Base-by-base conservation (phyloP, 2,113 vertebrate genomes). In the Dasyprocta punctata region DNA sequence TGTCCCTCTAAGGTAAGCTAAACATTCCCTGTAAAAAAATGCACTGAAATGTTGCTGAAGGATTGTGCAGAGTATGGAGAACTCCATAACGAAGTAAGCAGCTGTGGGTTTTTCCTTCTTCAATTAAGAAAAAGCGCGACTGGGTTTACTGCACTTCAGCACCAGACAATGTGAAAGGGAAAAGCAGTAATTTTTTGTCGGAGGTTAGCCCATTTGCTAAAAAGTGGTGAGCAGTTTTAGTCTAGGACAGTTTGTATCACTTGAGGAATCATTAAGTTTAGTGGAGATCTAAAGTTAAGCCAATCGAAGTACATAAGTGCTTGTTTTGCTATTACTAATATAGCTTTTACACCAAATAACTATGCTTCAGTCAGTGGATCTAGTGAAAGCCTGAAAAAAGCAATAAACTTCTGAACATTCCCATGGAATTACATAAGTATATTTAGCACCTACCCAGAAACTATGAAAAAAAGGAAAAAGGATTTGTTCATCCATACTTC, bases 381-480 rank as follows among this genome's bases (percentile, higher is more conserved):
- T 92, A 77, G 60, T 85, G n/a, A 95, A 91, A 95, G 24, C 54
- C 11, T 89, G 38, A 92, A 91, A 56, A n/a, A 90, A 73, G 52
- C 13, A 81, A 61, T 67, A 85, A 44, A 81, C 26, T 56, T 91
- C 58, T 63, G 33, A 78, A 17, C 10, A 78, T 69, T 97, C 12
- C 47, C 30, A 38, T 93, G 36, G 81, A 81, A 93, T 67, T 77
- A 80, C 92, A 36, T 36, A 78, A 90, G 49, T 69, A 91, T 3
- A 41, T 26, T 94, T 86, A 82, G 56, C 41, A 65, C 49, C 52
- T 82, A 69, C 54, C 63, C 33, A 75, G 61, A 89, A 85, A 93
- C 47, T 54, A 67, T 91, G 52, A 92, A 88, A 94, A 94, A 52
- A 69, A 1, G 8, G 17, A 82, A 86, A 85, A 82, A 24, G 9